These are phyloP conservation scores for Calonectris borealis DNA, from an alignment of 2,113 vertebrate species.

Conservation along the genomic window DNA sequence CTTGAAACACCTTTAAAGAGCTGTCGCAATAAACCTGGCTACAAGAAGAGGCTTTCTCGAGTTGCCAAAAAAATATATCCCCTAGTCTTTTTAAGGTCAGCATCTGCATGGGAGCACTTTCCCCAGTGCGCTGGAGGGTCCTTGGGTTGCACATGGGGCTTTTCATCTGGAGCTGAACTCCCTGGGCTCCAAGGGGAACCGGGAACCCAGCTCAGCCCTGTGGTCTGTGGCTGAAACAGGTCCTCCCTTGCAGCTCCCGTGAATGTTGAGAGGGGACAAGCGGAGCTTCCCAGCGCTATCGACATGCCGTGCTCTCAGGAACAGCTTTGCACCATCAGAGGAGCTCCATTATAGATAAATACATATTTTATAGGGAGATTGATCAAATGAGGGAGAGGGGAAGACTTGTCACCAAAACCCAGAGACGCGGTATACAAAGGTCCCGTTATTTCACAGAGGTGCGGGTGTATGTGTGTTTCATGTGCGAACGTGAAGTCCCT, in stretches of 20 bases:
- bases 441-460: background rate
- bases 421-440: background rate
- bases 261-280: background rate
- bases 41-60: background rate
- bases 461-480: background rate
- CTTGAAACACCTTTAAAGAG: background rate
- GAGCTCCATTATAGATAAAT: background rate
- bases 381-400: background rate
- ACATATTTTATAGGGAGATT: background rate
- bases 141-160: background rate
- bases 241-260: background rate
- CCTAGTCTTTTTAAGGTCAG: background rate
- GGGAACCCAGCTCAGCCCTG: background rate
- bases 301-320: accelerated
- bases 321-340: background rate
- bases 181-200: background rate
- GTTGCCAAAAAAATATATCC: background rate
- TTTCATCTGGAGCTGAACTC: background rate
- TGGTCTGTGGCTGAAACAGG: background rate
- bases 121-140: background rate
- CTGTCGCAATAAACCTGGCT: background rate
- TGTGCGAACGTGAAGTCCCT: accelerated
- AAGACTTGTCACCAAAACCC: background rate
- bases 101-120: background rate
- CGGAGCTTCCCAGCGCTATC: accelerated